Base-by-base conservation (phyloP, 1,140 invertebrate genomes). In the Tetramorium parvispinum region DNA sequence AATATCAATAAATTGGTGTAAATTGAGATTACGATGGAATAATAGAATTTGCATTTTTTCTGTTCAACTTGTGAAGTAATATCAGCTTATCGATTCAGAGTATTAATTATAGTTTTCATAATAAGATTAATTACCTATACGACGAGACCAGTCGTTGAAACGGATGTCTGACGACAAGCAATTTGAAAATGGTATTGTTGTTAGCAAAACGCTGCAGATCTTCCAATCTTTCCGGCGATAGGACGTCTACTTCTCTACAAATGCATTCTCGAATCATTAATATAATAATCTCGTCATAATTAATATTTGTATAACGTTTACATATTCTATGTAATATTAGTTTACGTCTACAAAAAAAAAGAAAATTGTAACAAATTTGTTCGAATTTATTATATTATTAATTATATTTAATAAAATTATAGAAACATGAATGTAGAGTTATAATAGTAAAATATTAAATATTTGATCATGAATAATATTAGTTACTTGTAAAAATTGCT, bases 81-180 rank as follows among this genome's bases (percentile, higher is more conserved):
- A 55, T 55, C 3, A 2, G 0, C 3, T 40, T 57, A 3, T 55
- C 1, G 4, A 75, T 24, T 75, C 3, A 21, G 10, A 8, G 0
- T 55, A 37, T 76, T 43, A 18, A 16, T 3, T 13, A 3, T 46
- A 65, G n/a, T n/a, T 59, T 40, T n/a, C 16, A 8, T 66, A 86
- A 63, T 24, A 76, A 86, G 55, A 53, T 18, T 43, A 76, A 57
- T 90, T 93, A 94, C 94, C 94, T 94, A 79, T 95, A 96, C 0
- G 95, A 94, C n/a, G 96, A 96, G 6, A 96, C 93, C 1, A 96
- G 85, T 11, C 96, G 92, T 78, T 96, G 93, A 88, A 96, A 96
- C 0, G 96, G 96, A 91, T 96, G 95, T 53, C 96, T 93, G 0
- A 96, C 95, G 21, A 95, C 83, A 1, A 96, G 73, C 77, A 96